Evolutionary conservation across 2,888 invertebrate species (phyloP).

Genomic region (Homarus gammarus): DNA sequence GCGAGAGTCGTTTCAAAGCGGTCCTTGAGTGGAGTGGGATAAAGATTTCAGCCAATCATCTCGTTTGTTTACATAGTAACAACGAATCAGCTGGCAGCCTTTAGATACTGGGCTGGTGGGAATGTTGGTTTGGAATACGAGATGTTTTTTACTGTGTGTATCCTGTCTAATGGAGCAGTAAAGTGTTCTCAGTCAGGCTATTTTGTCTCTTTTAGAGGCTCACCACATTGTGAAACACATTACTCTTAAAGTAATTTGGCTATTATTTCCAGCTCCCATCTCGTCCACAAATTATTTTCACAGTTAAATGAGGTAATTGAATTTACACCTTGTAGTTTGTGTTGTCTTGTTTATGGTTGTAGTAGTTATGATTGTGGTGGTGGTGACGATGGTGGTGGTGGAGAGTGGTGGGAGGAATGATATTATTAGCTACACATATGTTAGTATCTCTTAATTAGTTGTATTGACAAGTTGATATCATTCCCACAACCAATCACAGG

Average conservation of each 20-base stretch:
- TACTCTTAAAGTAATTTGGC: background rate
- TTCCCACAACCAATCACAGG: too few species aligned
- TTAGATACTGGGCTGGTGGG: background rate
- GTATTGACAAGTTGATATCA: too few species aligned
- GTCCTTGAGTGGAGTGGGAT: background rate
- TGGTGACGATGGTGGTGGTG: too few species aligned
- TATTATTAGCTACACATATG: too few species aligned
- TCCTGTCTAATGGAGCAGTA: background rate
- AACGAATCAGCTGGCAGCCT: background rate
- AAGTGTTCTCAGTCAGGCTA: too few species aligned
- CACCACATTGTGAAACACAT: too few species aligned
- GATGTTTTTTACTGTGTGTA: background rate
- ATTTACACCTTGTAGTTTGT: background rate
- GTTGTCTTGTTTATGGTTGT: background rate
- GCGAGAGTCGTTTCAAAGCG: background rate
- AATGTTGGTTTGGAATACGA: background rate
- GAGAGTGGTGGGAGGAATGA: too few species aligned
- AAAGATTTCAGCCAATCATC: background rate
- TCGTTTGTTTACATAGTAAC: background rate
- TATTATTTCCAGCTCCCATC: background rate
- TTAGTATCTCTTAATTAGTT: too few species aligned
- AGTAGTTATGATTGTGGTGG: background rate
- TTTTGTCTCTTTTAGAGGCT: too few species aligned
- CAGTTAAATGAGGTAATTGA: background rate
- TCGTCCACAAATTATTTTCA: conserved; percentile 1